Evolutionary conservation across 2,797 vertebrate species (phyloP), one percentile per base, ranked within the genome.

Genomic region (Taenioides sp.): DNA sequence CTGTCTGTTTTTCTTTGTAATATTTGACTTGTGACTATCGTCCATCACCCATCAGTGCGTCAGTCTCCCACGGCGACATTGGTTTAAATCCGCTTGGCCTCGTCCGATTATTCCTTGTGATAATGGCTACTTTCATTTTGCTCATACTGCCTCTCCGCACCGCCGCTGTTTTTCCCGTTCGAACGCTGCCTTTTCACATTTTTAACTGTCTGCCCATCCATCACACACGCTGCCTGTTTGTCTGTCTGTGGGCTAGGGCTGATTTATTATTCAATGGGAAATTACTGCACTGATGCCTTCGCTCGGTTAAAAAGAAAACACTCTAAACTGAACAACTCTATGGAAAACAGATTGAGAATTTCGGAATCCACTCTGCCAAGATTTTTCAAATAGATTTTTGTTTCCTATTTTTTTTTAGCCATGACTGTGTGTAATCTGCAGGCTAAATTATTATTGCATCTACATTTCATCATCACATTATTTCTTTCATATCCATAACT

Each of bases 241-340:
- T 85, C 76, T 86, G 82, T 91, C 89, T 85, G 72, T 79, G 68
- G 89, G 84, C 83, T 76, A 79, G 73, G 74, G 78, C 78, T 90
- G 89, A 93, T 93, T 91, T 90, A 91, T 92, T 86, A 85, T 87
- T 77, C 77, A 73, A 59, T 68, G 83, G 79, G 74, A 92, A 90
- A 91, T 89, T 71, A 80, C 79, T 80, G 71, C 65, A 73, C 80
- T 82, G 84, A 80, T 86, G 82, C 74, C 82, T 74, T 80, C 67
- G 27, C 80, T 87, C 84, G 76, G 72, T 80, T 82, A 68, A 77
- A 84, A 85, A 76, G 70, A 86, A 85, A 83, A 81, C 65, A 78
- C n/a, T 70, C 73, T 16, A n/a, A 47, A 78, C 60, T 70, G 25
- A 37, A 25, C 80, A 78, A 78, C 69, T 80, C 67, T 54, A 22